Conservation (phyloP, 2,113 vertebrate species). For the Panthera uncia region DNA sequence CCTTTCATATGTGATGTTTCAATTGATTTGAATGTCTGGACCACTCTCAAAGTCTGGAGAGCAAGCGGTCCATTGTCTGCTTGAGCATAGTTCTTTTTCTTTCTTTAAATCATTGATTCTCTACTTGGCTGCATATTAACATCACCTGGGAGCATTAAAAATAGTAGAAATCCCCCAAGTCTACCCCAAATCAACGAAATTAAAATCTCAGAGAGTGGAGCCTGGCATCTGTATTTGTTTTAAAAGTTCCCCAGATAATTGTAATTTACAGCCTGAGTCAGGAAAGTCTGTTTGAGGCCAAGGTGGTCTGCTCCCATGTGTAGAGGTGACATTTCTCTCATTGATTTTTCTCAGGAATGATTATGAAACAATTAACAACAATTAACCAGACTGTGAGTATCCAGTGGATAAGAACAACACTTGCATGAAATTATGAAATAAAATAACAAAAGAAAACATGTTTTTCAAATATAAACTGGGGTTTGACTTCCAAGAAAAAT, state of each 20-base stretch:
- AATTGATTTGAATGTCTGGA: constrained; percentile 49
- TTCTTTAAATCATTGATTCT: constrained; percentile 53
- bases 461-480: not conserved
- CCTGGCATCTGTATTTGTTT: not conserved
- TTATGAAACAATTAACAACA: constrained; percentile 58
- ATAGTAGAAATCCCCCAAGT: not conserved
- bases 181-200: constrained; percentile 37
- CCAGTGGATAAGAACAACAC: not conserved
- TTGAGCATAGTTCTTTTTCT: constrained; percentile 46
- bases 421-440: not conserved
- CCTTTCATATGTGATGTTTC: constrained; percentile 21
- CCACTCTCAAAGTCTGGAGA: constrained; percentile 5
- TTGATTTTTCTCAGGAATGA: constrained; percentile 47
- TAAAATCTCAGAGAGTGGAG: not conserved
- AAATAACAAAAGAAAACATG: not conserved
- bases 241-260: not conserved
- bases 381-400: constrained; percentile 23
- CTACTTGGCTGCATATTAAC: constrained; percentile 1
- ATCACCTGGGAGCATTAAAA: constrained; percentile 25
- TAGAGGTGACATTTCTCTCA: constrained; percentile 17
- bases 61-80: not conserved
- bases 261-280: not conserved
- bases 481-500: not conserved
- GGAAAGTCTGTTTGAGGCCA: constrained; percentile 8
- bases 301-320: not conserved